Evolutionary conservation across 2,797 vertebrate species (phyloP), one percentile per base, ranked within the genome.

Genomic region (Arremon aurantiirostris): DNA sequence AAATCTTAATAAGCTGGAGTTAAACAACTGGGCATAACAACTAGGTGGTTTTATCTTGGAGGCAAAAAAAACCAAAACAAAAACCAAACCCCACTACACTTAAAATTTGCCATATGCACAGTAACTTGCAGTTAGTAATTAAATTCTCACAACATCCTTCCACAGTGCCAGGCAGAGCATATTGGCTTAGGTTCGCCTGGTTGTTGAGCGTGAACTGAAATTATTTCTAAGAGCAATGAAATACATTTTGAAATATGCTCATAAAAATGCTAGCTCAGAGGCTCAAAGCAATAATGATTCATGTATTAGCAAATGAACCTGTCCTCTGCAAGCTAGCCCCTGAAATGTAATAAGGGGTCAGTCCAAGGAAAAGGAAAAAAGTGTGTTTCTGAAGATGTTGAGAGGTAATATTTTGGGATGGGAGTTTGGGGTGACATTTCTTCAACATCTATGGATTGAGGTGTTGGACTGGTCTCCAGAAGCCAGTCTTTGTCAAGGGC

Each of bases 171-270:
- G 92, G 93, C 94, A 94, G 75, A 96, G 73, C 95, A 97, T 95
- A 97, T 95, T 96, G 96, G 95, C 92, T 94, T 91, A 49, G 83
- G 85, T 44, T 95, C 89, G 95, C 87, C 92, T 86, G 91, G 93
- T 61, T 85, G 94, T 88, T 4, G 11, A 95, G 92, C 85, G 41
- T 94, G 94, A 97, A 95, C 84, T 89, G 57, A 90, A 96, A 95
- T 96, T 73, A 97, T 97, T 97, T 97, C 94, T 96, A 97, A 87
- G 87, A 93, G 94, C 92, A 95, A 97, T 97, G 92, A 96, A 96
- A 93, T 94, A 73, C 70, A 75, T 96, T 95, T 94, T 90, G 89
- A 96, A 96, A 96, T 28, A 19, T 52, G 55, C 82, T 97, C 79
- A 66, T 91, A 96, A 96, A 94, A 95, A 92, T 79, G 71, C 76